phyloP scores from a whole-genome alignment of 2,797 vertebrate species.

The Microctenopoma stevenorrisi region DNA sequence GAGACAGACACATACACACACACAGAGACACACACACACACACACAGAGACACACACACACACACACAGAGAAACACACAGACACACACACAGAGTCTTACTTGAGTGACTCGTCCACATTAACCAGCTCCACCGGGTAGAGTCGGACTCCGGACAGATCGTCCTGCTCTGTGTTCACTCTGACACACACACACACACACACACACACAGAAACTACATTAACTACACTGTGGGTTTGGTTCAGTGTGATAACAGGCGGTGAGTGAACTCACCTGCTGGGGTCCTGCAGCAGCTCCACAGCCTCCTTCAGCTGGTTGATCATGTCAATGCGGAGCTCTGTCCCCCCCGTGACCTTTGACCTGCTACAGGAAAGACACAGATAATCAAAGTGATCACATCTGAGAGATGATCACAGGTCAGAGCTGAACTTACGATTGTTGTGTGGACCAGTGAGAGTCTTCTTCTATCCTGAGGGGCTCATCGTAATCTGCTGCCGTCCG shows the following conservation, averaged over 20 bases:
- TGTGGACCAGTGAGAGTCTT: constrained; percentile 87
- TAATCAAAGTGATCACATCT: not conserved
- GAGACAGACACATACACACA: too few relatives aligned
- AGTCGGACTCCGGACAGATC: constrained; percentile 83
- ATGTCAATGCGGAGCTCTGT: constrained; percentile 83
- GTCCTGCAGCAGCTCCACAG: constrained; percentile 90
- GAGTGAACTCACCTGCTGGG: constrained; percentile 90
- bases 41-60: too few relatives aligned
- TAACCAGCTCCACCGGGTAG: constrained; percentile 83
- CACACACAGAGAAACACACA: too few relatives aligned
- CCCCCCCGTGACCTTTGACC: constrained; percentile 82
- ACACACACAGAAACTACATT: not conserved
- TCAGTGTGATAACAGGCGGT: too few relatives aligned
- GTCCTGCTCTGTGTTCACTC: constrained; percentile 80
- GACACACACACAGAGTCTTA: constrained; percentile 62
- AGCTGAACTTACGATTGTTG: constrained; percentile 83
- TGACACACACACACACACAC: too few relatives aligned
- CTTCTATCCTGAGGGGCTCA: constrained; percentile 93
- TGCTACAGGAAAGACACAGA: constrained; percentile 50
- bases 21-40: too few relatives aligned
- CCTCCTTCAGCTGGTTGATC: constrained; percentile 92
- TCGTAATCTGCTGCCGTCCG: constrained; percentile 86
- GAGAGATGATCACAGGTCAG: fast-evolving
- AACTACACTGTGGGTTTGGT: too few relatives aligned
- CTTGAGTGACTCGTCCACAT: constrained; percentile 84